phyloP scores from a whole-genome alignment of 2,797 vertebrate genomes.

The Anguilla megastoma region DNA sequence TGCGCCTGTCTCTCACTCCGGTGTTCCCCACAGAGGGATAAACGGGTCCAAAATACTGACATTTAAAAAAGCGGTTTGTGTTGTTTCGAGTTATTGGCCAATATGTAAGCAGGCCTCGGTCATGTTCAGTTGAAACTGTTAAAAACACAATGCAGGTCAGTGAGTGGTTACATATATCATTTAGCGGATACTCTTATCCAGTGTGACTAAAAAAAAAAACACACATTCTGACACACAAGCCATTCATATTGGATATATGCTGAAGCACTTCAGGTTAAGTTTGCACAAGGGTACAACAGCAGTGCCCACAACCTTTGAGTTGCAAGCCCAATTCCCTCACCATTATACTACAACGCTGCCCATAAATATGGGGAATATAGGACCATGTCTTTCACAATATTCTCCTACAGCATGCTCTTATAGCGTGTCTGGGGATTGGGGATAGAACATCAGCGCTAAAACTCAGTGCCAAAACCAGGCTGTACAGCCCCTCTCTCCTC shows the following conservation, averaged over 20 bases:
- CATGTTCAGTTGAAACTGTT: conserved; percentile 31
- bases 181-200: not conserved
- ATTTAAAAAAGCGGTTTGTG: conserved; percentile 27
- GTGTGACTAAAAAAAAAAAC: not conserved
- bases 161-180: too few species aligned
- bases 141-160: not conserved
- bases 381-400: conserved; percentile 7
- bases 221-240: not conserved
- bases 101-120: conserved; percentile 32
- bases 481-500: not conserved
- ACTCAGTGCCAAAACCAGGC: not conserved
- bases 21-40: not conserved
- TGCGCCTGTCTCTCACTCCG: not conserved
- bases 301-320: not conserved
- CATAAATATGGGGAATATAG: not conserved
- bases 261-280: not conserved
- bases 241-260: not conserved
- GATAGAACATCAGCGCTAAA: not conserved
- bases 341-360: not conserved
- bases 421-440: not conserved
- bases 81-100: conserved; percentile 34
- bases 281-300: not conserved
- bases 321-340: not conserved
- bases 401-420: conserved; percentile 27
- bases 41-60: not conserved